Base-by-base conservation (phyloP, 2,888 invertebrate genomes). In the Cephus pygmeus region DNA sequence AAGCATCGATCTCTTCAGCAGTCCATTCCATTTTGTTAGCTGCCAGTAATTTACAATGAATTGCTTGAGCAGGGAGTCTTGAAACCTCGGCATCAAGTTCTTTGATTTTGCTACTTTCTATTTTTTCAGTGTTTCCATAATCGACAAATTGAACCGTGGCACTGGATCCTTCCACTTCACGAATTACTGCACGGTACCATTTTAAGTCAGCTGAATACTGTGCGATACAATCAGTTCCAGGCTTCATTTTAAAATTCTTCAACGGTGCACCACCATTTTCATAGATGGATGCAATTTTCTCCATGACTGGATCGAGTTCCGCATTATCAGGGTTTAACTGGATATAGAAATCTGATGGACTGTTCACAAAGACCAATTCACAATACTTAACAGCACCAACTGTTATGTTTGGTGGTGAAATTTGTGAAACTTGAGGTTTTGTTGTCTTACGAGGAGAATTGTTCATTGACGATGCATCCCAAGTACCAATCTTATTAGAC, bases 111-210 rank as follows among this genome's bases (percentile, higher is more conserved):
- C 88, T 92, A 80, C 89, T 92, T 1, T 92, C 82, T 0, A 96
- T 88, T 6, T 89, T 90, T 90, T 96, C 96, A 0, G 91, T 90
- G 89, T 96, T 96, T 73, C 96, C 96, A 82, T 96, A 96, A 89
- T 96, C 96, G 0, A 95, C 87, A 86, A 94, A 96, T 15, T 93
- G 92, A 0, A 95, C 93, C 69, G 90, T 93, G 12, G 92, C 93
- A n/a, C 90, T 91, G 0, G 90, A 89, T 71, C 92, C 93, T 79
- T 91, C 92, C 69, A 92, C 78, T 35, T 94, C 93, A 79, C 93
- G 92, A 9, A 91, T 82, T 1, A 84, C 34, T 1, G 94, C 95
- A 77, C 96, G 93, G 87, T 96, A 96, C 96, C 96, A 96, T 88
- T 94, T 94, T 4, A 92, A 93, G 90, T 96, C 96, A 2, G 88